Base-by-base conservation (phyloP, 2,113 vertebrate genomes). In the Bubo blakistoni region DNA sequence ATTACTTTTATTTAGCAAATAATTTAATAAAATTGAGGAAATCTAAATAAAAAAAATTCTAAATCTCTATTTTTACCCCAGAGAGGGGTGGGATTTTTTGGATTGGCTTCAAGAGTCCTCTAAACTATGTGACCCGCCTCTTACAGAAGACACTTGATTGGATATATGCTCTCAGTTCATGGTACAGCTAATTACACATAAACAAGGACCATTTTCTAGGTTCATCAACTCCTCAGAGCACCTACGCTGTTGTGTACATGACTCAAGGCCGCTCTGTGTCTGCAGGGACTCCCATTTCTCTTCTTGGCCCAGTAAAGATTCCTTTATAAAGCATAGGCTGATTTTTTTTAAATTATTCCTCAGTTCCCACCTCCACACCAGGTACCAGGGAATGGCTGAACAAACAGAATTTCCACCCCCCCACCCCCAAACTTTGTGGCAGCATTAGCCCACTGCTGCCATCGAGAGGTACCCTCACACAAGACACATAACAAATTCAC, bases 81-180 rank as follows among this genome's bases (percentile, higher is more conserved):
- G 17, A 58, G 4, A 0, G 0, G 3, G 0, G 2, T 24, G 22
- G 10, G 8, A 40, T 49, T 78, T 92, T 40, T 26, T 0, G 0
- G 16, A 6, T 57, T 58, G 9, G 12, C 8, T 62, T 55, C 4
- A 30, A 30, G 16, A 58, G 27, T 29, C 26, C 24, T 29, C 57
- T 38, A 29, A 55, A 42, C 82, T 80, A 80, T 4, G 12, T 46
- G n/a, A 5, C 15, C 1, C 3, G 62, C 10, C 18, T 92, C 30
- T 61, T 46, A 6, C 34, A 65, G 30, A 59, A 81, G 57, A 47
- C 24, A 27, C 7, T 42, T 40, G 25, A 44, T 24, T 36, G 55
- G 38, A 63, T 2, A 1, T 15, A 25, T 1, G 6, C 38, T 61
- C 10, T n/a, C 49, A 67, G 59, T 32, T 63, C 47, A 46, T 67